phyloP scores from a whole-genome alignment of 2,888 invertebrate genomes.

The Drosophila prostipennis region DNA sequence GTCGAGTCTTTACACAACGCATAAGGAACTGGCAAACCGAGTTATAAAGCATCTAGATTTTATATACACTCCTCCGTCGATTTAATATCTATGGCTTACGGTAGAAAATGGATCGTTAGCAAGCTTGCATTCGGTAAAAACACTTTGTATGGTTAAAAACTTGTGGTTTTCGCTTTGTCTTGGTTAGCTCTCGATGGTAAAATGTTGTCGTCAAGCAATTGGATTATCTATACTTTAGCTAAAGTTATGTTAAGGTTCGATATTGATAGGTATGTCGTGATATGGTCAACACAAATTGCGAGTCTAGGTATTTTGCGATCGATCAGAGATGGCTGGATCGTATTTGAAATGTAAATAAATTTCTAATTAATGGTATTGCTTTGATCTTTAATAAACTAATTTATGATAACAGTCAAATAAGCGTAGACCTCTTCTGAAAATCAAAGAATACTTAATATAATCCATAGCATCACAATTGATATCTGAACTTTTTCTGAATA shows the following conservation, averaged over 20 bases:
- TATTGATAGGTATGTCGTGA: slow-evolving; percentile 74
- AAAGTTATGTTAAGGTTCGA: slow-evolving; percentile 31
- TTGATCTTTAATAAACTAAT: background rate
- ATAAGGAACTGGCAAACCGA: slow-evolving; percentile 71
- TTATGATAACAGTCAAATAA: slow-evolving; percentile 6
- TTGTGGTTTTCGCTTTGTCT: slow-evolving; percentile 20
- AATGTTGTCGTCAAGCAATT: slow-evolving; percentile 21
- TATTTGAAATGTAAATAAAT: background rate
- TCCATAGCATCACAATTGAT: slow-evolving; percentile 4
- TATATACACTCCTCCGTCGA: slow-evolving; percentile 32
- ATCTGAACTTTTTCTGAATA: slow-evolving; percentile 13
- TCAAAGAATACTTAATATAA: background rate
- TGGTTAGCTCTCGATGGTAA: slow-evolving; percentile 25
- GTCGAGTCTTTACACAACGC: slow-evolving; percentile 50
- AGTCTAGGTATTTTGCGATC: slow-evolving; percentile 31
- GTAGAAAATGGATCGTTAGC: slow-evolving; percentile 51
- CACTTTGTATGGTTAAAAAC: slow-evolving; percentile 40
- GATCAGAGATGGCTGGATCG: slow-evolving; percentile 30
- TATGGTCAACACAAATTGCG: slow-evolving; percentile 58
- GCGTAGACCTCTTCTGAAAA: background rate
- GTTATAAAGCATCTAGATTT: slow-evolving; percentile 26
- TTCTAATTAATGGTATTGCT: background rate
- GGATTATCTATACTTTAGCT: slow-evolving; percentile 42
- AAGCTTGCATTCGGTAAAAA: slow-evolving; percentile 42
- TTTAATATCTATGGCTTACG: slow-evolving; percentile 41